A percentile compares a stretch with the other conserved stretches of the same genome.
Evolutionary conservation across 1,140 invertebrate species (phyloP).

Genomic region (Drosophila oshimai): DNA sequence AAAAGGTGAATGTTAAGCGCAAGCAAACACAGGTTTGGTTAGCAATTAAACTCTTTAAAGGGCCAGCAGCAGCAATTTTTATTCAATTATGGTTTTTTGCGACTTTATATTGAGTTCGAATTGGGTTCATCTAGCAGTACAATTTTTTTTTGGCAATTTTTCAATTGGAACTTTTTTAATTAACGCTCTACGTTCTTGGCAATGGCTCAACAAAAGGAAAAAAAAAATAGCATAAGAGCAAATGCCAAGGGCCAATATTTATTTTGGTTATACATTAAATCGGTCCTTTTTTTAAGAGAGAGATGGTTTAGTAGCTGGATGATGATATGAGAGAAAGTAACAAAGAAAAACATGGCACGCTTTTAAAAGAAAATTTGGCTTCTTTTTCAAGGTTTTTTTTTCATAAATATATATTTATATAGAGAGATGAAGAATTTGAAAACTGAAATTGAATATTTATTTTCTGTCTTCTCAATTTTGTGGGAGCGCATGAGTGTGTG

Average conservation of each 20-base stretch:
- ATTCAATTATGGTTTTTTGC: background rate
- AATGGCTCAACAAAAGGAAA: conserved; percentile 3
- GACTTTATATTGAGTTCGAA: conserved; percentile 12
- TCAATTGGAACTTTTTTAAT: conserved; percentile 67
- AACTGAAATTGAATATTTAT: conserved; percentile 27
- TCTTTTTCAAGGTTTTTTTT: conserved; percentile 9
- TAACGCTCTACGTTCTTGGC: conserved; percentile 47
- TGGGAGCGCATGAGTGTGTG: conserved; percentile 26
- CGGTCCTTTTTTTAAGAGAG: conserved; percentile 33
- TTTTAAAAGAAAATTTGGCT: conserved; percentile 33
- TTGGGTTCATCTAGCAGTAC: conserved; percentile 30
- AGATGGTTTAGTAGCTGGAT: conserved; percentile 22
- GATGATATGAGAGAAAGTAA: conserved; percentile 41
- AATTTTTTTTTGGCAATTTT: conserved; percentile 40
- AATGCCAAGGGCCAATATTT: conserved; percentile 7
- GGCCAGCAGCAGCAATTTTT: conserved; percentile 3
- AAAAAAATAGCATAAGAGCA: background rate
- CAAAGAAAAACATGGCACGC: conserved; percentile 68
- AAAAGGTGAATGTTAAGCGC: conserved; percentile 2
- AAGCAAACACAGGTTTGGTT: conserved; percentile 20
- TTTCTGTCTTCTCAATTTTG: conserved; percentile 32
- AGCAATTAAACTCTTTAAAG: background rate
- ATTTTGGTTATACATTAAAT: conserved; percentile 6
- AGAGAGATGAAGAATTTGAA: conserved; percentile 29
- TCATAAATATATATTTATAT: conserved; percentile 16